Conservation (phyloP, 2,888 invertebrate species). For the Bruchidius siliquastri region DNA sequence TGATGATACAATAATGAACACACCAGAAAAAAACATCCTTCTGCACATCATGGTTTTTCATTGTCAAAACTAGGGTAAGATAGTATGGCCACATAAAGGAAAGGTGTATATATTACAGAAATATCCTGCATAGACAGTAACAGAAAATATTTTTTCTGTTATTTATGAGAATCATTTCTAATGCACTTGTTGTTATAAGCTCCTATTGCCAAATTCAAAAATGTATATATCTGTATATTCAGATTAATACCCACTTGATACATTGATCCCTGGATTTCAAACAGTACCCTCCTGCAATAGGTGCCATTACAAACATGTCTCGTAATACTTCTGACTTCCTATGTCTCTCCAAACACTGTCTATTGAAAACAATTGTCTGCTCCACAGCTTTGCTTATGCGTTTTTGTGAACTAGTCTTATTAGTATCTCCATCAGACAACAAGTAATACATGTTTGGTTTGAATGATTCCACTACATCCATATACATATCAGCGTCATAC, state of each 20-base stretch:
- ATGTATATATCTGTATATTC: background rate
- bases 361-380: slow-evolving; percentile 62
- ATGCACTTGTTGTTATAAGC: too few species aligned
- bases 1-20: too few species aligned
- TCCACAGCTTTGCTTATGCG: slow-evolving; percentile 67
- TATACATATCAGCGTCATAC: slow-evolving; percentile 62
- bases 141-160: too few species aligned
- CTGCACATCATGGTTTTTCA: too few species aligned
- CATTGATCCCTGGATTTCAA: slow-evolving; percentile 60
- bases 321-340: slow-evolving; percentile 53
- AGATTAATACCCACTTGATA: slow-evolving; percentile 44
- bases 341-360: slow-evolving; percentile 64
- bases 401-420: slow-evolving; percentile 63
- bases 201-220: too few species aligned
- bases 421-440: slow-evolving; percentile 73
- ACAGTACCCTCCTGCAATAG: slow-evolving; percentile 65
- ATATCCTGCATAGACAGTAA: too few species aligned
- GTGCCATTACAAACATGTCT: slow-evolving; percentile 56
- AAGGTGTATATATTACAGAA: too few species aligned
- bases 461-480: slow-evolving; percentile 71
- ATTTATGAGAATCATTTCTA: too few species aligned
- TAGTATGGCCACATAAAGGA: too few species aligned
- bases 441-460: slow-evolving; percentile 79
- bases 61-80: too few species aligned
- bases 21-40: too few species aligned